Percentiles rank a stretch among this genome's conserved stretches.
Conservation (phyloP, 2,113 vertebrate genomes). For the Phodopus roborovskii region DNA sequence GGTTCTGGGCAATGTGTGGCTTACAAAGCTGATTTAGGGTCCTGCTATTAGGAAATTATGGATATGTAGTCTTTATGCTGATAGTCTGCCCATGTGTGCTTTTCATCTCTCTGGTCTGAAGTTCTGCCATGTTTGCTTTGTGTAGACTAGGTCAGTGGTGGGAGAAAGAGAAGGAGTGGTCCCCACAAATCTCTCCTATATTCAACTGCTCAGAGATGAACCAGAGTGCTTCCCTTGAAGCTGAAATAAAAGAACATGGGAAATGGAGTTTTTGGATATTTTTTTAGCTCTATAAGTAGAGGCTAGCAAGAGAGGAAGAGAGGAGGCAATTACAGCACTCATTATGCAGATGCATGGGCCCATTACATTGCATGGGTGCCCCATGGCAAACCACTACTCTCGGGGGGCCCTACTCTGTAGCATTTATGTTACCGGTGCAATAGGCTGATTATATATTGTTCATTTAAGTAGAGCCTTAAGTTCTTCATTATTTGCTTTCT, state of each 20-base stretch:
- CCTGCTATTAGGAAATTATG: not conserved
- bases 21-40: not conserved
- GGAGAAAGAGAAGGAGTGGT: accelerated
- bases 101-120: not conserved
- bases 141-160: not conserved
- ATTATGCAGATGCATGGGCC: not conserved
- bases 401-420: not conserved
- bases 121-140: not conserved
- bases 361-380: not conserved
- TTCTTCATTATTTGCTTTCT: constrained; percentile 70
- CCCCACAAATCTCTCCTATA: not conserved
- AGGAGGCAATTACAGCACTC: constrained; percentile 16
- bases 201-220: not conserved
- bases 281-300: constrained; percentile 22
- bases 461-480: constrained; percentile 52
- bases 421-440: constrained; percentile 27
- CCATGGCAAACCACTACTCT: not conserved
- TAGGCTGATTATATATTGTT: constrained; percentile 73
- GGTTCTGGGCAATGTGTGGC: not conserved
- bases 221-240: not conserved
- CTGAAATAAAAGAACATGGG: constrained; percentile 15
- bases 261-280: constrained; percentile 31
- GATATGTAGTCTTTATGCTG: not conserved
- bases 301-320: constrained; percentile 19
- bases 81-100: too few species aligned